Evolutionary conservation across 1,140 invertebrate species (phyloP), one percentile per base, ranked within the genome.

Genomic region (Vanessa tameamea): DNA sequence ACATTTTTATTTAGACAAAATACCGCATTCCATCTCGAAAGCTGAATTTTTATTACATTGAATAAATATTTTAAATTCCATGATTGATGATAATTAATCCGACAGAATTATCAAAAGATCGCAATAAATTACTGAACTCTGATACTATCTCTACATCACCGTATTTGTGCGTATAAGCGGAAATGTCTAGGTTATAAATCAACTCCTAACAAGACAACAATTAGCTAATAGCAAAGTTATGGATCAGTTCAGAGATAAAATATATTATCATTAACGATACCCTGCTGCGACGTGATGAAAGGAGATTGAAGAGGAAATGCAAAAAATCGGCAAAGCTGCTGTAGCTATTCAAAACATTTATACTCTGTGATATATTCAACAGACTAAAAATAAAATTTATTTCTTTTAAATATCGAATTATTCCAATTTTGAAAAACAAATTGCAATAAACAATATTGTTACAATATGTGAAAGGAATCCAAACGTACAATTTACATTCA

Each of bases 181-280:
- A 75, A 75, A 67, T 53, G 73, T 20, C 26, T 67, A 47, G 47
- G 48, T 16, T 48, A 75, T 75, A 75, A 75, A 75, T 75, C 73
- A 75, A 57, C 67, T 16, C 15, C 7, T 75, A 75, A 75, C 69
- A 71, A 75, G 69, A 70, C 53, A 75, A 64, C 64, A 71, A 72
- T 75, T 71, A 71, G 64, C 51, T 70, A 75, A 71, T 61, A 70
- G 73, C 70, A 75, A 74, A 69, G 53, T 68, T 73, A 63, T 74
- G 50, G 53, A 43, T 74, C 37, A 61, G 68, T 63, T 73, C 65
- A 67, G 51, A 37, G 31, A 15, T 23, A 37, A 61, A 61, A 61
- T 61, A 61, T 61, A 61, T 51, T 43, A 51, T 31, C 15, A 15
- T 61, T 61, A 37, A 61, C 31, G 57, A 61, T 61, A 31, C 13